Evolutionary conservation across 2,888 invertebrate species (phyloP), one percentile per base, ranked within the genome.

Genomic region (Dione juno): DNA sequence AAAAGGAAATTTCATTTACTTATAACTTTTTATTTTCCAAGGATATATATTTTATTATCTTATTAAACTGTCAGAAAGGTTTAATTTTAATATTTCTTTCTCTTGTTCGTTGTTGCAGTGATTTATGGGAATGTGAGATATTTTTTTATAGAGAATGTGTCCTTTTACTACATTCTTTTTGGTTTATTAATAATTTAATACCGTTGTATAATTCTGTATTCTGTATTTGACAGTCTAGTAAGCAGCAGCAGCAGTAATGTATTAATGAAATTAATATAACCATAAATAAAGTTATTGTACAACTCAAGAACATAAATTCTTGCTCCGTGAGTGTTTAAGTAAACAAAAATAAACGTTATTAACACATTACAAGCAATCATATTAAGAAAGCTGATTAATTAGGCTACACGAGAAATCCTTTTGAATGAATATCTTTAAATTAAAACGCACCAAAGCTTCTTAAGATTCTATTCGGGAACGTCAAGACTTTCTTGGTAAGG

Each of bases 41-140:
- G 84, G 86, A 87, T 86, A 88, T 89, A 89, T 90, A n/a, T 89
- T 89, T 90, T 89, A 89, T 89, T 89, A 90, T 90, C 89, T 90
- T 89, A 90, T 90, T 90, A 90, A 90, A 89, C 88, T 90, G 90
- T 89, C 90, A 88, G 85, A 90, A 89, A 90, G 88, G 90, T 89
- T 89, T 89, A 88, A 89, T 89, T 89, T 86, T 87, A 85, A 85
- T 87, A 84, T 87, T 89, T 87, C 87, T 82, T 48, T 78, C 84
- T 67, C 54, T 53, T 67, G 28, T 50, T 35, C 16, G 37, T 50
- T 61, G 52, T 57, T 88, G 41, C 63, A n/a, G 48, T 63, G 70
- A 70, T 67, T 67, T 67, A 67, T 67, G 43, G n/a, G 53, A 52
- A 61, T 28, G 19, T 43, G 19, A 61, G 52, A 61, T 67, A 61